Evolutionary conservation across 2,888 invertebrate species (phyloP).

Genomic region (Criorhina ranunculi): DNA sequence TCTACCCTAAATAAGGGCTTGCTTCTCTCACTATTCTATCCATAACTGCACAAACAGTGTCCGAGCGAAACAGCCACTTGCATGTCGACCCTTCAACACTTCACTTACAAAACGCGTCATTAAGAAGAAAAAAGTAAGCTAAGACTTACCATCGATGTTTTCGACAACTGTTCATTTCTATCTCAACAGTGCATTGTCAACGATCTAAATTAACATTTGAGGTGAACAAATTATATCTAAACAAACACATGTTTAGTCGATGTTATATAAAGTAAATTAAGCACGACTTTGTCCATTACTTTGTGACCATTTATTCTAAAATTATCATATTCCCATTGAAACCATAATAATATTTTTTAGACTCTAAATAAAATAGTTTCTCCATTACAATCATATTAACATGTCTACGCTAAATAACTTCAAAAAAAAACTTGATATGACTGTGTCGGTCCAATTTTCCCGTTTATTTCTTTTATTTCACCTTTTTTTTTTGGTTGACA

Average conservation of each 20-base stretch:
- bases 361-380: conserved; percentile 46
- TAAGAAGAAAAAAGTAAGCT: no score
- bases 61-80: no score
- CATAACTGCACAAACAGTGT: no score
- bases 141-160: neutral
- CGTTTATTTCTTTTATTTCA: conserved; percentile 11
- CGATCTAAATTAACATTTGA: neutral
- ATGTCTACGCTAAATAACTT: conserved; percentile 37
- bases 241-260: neutral
- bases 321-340: conserved; percentile 25
- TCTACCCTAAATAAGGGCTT: no score
- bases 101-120: no score
- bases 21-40: no score
- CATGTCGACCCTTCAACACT: no score
- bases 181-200: neutral
- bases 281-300: conserved; percentile 9
- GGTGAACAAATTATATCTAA: neutral
- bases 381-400: conserved; percentile 52
- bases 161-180: neutral
- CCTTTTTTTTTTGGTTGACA: conserved; percentile 31
- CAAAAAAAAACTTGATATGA: conserved; percentile 26
- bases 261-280: neutral
- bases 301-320: conserved; percentile 2
- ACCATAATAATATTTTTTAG: conserved; percentile 23
- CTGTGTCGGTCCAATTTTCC: conserved; percentile 20